These are phyloP conservation scores for Drosophila nigricruria DNA, from an alignment of 2,888 invertebrate genomes.

Conservation along the genomic window DNA sequence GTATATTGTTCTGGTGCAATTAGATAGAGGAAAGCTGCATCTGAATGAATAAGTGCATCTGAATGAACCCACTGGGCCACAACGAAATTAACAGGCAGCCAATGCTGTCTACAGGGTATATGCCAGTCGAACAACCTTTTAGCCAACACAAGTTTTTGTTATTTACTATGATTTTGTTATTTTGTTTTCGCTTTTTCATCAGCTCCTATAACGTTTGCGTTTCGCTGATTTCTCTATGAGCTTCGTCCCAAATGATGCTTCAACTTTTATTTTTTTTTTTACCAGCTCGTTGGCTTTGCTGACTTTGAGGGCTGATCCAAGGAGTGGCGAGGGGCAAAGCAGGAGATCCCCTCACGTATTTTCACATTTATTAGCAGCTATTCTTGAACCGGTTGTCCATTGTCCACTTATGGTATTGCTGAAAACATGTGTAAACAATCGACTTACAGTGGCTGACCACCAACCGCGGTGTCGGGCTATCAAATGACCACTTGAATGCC, in stretches of 20 bases:
- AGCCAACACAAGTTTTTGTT: not conserved
- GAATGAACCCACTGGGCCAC: no score
- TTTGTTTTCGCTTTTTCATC: not conserved
- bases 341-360: conserved; percentile 1
- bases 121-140: not conserved
- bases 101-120: not conserved
- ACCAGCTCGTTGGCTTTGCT: conserved; percentile 10
- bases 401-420: conserved; percentile 32
- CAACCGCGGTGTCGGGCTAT: conserved; percentile 52
- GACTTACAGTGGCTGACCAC: conserved; percentile 50
- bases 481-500: conserved; percentile 54
- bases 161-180: conserved; percentile 7
- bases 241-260: conserved; percentile 41
- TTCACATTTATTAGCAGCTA: not conserved
- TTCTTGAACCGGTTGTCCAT: conserved; percentile 41
- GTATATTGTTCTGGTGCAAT: not conserved
- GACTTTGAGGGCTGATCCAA: not conserved
- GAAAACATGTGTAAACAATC: conserved; percentile 51
- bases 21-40: not conserved
- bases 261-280: conserved; percentile 43
- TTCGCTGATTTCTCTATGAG: conserved; percentile 48
- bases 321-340: not conserved
- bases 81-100: not conserved
- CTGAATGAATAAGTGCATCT: not conserved
- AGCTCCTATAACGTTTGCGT: conserved; percentile 35